Evolutionary conservation across 2,797 vertebrate genomes (phyloP), one percentile per base, ranked within the genome.

Genomic region (Alexandromys oeconomus): DNA sequence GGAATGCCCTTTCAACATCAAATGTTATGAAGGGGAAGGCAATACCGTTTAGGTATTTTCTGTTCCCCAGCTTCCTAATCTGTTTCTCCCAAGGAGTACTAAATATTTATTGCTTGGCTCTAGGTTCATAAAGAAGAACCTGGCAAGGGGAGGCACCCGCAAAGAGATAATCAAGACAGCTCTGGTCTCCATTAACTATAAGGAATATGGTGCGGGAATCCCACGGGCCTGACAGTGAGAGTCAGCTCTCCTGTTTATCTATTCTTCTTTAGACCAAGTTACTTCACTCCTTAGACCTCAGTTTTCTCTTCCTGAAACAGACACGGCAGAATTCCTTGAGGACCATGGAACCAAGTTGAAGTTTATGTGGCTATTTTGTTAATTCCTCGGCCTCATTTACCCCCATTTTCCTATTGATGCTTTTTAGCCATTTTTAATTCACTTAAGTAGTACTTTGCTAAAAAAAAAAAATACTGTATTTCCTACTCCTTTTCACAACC

Each of bases 111-210:
- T 79, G 34, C 17, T 46, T 71, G 54, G 21, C 1, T 59, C 61
- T 92, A 61, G 77, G 34, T 86, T 92, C 71, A 81, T 76, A 89
- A 89, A 34, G 14, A 57, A 95, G 43, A 92, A 86, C 54, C 23
- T 21, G 54, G 19, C 46, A 92, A 40, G 51, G 0, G 11, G 43
- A 91, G 46, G 21, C 48, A 48, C 65, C n/a, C 31, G 82, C 59
- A 94, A 88, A 78, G 48, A 95, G 40, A 57, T 43, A 37, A 73
- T 31, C 23, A 69, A 93, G 69, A 48, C 67, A 14, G 6, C 13
- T 69, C 91, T 95, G 59, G 34, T 29, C 54, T 81, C 57, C 37
- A 19, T 61, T 40, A 74, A 40, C 15, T 61, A 63, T 12, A 74
- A 12, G 43, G 57, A n/a, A 76, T 81, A 21, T 15, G 14, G 5